Conservation (phyloP, 2,113 vertebrate genomes). For the Thunnus maccoyii region DNA sequence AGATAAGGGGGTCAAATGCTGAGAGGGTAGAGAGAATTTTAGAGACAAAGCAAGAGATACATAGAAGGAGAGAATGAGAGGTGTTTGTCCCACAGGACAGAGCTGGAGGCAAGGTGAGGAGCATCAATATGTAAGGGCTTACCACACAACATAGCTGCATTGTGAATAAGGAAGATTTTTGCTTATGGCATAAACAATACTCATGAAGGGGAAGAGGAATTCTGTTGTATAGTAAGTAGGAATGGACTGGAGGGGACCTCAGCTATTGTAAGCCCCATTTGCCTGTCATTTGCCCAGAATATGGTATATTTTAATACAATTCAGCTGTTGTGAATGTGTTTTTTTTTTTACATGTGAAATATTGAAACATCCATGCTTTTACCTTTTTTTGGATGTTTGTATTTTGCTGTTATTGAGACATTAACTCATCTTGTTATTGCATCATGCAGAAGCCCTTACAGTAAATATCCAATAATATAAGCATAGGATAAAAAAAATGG, state of each 20-base stretch:
- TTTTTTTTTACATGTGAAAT: slow-evolving; percentile 15
- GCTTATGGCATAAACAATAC: slow-evolving; percentile 51
- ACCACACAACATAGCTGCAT: slow-evolving; percentile 17
- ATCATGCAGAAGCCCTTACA: neutral
- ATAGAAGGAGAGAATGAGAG: slow-evolving; percentile 39
- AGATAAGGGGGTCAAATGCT: slow-evolving; percentile 71
- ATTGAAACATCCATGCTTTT: neutral
- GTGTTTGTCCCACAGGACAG: slow-evolving; percentile 64
- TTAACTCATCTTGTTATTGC: neutral
- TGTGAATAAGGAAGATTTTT: slow-evolving; percentile 34
- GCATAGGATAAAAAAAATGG: neutral
- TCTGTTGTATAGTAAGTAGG: slow-evolving; percentile 23
- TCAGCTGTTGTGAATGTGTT: neutral
- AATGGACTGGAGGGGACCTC: slow-evolving; percentile 13
- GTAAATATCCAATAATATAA: no score
- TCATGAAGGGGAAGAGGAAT: slow-evolving; percentile 15
- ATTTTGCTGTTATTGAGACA: slow-evolving; percentile 39
- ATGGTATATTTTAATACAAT: neutral
- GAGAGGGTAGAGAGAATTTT: slow-evolving; percentile 60
- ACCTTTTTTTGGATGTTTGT: neutral
- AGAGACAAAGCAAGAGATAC: slow-evolving; percentile 62
- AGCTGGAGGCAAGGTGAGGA: slow-evolving; percentile 59
- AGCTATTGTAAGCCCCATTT: slow-evolving; percentile 7
- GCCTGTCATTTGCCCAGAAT: slow-evolving; percentile 15
- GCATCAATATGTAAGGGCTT: slow-evolving; percentile 49